Conservation (phyloP, 2,113 vertebrate genomes). For the Jaculus jaculus region DNA sequence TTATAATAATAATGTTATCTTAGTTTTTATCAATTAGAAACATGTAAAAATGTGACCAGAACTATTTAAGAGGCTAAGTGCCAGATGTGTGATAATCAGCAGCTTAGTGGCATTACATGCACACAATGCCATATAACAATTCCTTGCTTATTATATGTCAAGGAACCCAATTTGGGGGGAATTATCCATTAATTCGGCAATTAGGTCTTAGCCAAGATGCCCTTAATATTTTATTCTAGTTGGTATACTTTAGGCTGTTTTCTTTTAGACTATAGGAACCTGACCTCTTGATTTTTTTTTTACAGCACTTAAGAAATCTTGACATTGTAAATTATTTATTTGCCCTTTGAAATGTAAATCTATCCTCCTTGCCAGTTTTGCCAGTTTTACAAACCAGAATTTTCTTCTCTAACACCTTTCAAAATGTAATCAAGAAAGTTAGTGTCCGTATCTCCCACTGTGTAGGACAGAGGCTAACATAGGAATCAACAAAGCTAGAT, state of each 20-base stretch:
- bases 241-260: neutral
- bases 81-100: neutral
- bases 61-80: neutral
- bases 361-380: neutral
- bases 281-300: neutral
- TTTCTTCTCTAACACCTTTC: neutral
- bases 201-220: neutral
- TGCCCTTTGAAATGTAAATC: neutral
- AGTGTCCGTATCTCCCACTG: neutral
- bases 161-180: neutral
- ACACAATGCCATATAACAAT: neutral
- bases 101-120: constrained; percentile 13
- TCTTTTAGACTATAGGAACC: neutral
- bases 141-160: neutral
- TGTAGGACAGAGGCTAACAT: neutral
- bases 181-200: neutral
- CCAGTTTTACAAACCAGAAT: neutral
- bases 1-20: neutral
- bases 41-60: constrained; percentile 21
- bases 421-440: neutral
- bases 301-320: constrained; percentile 22
- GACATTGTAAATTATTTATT: neutral
- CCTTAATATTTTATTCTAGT: neutral
- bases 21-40: constrained; percentile 12
- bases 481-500: neutral